A percentile compares a stretch with the other conserved stretches of the same genome.
Evolutionary conservation across 2,797 vertebrate genomes (phyloP).

Genomic region (Anguilla megastoma): DNA sequence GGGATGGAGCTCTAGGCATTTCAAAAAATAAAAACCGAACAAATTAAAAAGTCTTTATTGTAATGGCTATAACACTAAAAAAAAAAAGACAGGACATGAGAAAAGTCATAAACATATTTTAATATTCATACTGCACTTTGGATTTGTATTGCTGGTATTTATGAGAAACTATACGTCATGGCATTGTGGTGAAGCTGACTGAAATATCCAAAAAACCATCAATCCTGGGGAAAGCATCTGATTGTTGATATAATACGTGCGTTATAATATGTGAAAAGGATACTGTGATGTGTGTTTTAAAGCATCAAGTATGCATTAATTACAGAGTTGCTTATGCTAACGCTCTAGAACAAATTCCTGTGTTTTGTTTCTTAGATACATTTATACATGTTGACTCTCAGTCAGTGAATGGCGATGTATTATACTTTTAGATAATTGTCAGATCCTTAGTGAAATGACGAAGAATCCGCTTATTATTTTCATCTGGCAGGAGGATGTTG

Average conservation of each 20-base stretch:
- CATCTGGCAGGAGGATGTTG: background rate
- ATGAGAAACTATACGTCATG: background rate
- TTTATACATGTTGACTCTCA: background rate
- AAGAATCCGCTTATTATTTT: background rate
- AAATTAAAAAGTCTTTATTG: no score
- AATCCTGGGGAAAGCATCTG: background rate
- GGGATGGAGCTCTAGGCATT: no score
- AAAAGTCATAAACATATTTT: background rate
- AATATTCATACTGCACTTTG: background rate
- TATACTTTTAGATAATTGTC: background rate
- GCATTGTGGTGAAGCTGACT: background rate
- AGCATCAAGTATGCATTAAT: background rate
- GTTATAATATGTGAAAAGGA: background rate
- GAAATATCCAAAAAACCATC: background rate
- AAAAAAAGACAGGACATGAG: no score
- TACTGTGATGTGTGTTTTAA: background rate
- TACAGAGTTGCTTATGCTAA: background rate
- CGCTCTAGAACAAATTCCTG: background rate
- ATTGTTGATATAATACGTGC: background rate
- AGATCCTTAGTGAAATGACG: background rate
- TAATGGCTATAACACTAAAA: no score
- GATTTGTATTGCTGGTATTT: background rate
- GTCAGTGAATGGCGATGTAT: background rate
- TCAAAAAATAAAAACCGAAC: no score
- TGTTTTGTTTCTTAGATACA: background rate